Percentiles rank a stretch among this genome's conserved stretches.
Conservation (phyloP, 2,888 invertebrate species). For the Dichetophora obliterata region DNA sequence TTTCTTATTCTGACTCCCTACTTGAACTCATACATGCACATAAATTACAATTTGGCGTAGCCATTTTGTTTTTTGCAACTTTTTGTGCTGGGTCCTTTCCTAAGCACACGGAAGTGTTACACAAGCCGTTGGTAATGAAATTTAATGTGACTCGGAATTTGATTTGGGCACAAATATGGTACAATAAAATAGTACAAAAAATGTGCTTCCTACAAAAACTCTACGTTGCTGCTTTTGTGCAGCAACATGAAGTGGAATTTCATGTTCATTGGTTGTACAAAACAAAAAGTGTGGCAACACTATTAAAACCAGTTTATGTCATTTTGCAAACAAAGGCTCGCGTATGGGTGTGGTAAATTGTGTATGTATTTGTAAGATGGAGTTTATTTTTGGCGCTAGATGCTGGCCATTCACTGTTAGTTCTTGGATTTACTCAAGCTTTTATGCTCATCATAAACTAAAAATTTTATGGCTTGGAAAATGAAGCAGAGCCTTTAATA, state of each 20-base stretch:
- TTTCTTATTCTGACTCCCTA: not conserved
- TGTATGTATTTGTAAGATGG: not conserved
- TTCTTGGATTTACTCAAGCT: not conserved
- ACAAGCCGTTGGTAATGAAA: constrained; percentile 3
- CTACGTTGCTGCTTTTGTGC: not conserved
- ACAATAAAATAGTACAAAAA: not conserved
- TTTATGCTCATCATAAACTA: constrained; percentile 16
- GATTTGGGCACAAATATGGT: not conserved
- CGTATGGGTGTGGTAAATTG: constrained; percentile 48
- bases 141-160: not conserved
- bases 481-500: constrained; percentile 29
- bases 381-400: not conserved
- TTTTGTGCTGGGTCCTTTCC: not conserved
- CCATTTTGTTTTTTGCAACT: not conserved
- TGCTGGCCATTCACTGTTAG: not conserved
- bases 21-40: not conserved
- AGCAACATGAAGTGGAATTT: constrained; percentile 23
- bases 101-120: not conserved
- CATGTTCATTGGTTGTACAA: constrained; percentile 33
- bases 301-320: constrained; percentile 41
- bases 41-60: constrained; percentile 16
- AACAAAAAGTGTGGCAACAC: constrained; percentile 54
- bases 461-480: constrained; percentile 33
- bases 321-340: constrained; percentile 12
- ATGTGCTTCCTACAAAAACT: not conserved